phyloP scores from a whole-genome alignment of 2,113 vertebrate genomes.

The Mugil cephalus region DNA sequence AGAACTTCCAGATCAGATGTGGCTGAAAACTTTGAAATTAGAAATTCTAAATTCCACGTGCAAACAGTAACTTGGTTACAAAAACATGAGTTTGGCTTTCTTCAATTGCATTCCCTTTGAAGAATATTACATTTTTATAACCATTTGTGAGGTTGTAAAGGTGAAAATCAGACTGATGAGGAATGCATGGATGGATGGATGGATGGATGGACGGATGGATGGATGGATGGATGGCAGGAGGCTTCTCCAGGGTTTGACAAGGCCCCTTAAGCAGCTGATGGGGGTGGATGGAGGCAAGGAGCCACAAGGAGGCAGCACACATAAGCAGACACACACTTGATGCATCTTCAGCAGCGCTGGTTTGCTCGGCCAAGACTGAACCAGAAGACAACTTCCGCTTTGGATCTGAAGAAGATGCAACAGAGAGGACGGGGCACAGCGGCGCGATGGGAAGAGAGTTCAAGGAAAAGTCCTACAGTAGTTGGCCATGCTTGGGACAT shows the following conservation, averaged over 20 bases:
- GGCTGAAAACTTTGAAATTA: no score
- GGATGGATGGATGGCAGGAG: background rate
- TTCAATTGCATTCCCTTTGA: background rate
- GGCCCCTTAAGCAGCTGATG: constrained; percentile 16
- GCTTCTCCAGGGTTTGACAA: background rate
- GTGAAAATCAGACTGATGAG: background rate
- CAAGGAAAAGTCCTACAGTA: background rate
- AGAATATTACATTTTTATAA: background rate
- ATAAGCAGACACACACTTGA: constrained; percentile 17
- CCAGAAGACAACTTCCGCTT: background rate
- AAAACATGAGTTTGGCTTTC: no score
- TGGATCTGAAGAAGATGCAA: background rate
- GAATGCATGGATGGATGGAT: constrained; percentile 8
- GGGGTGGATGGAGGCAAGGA: constrained; percentile 17
- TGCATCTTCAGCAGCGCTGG: background rate
- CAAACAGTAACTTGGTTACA: background rate
- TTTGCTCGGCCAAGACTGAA: background rate
- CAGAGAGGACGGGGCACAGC: background rate
- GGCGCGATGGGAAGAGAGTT: constrained; percentile 7
- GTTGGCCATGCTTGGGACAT: background rate
- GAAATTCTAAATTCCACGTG: no score
- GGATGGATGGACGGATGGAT: constrained; percentile 1
- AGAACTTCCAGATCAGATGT: no score
- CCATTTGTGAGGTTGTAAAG: constrained; percentile 8
- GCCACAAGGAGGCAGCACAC: constrained; percentile 42